Conservation (phyloP, 2,797 vertebrate species). For the Serranus cabrilla region DNA sequence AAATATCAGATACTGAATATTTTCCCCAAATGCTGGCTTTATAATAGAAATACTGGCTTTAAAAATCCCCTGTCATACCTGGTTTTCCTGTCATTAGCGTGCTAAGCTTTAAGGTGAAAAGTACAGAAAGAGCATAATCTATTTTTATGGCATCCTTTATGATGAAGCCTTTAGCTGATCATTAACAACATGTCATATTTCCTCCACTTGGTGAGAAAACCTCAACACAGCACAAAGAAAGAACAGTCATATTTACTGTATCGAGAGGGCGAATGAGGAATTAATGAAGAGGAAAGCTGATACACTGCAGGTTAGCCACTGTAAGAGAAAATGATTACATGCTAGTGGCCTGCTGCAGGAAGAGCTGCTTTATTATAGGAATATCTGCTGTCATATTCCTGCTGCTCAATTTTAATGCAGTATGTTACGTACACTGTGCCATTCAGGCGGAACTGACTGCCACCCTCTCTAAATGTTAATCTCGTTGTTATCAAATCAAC, state of each 20-base stretch:
- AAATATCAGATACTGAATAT: not conserved
- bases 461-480: conserved; percentile 80
- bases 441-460: conserved; percentile 54
- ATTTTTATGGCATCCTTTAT: conserved; percentile 8
- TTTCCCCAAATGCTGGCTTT: not conserved
- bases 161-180: conserved; percentile 6
- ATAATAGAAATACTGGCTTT: not conserved
- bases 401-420: conserved; percentile 63
- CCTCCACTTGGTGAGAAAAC: not conserved
- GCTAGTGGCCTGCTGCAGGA: conserved; percentile 29
- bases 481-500: conserved; percentile 75
- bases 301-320: conserved; percentile 10
- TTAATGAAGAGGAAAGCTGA: conserved; percentile 22
- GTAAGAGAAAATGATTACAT: conserved; percentile 44
- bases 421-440: conserved; percentile 42
- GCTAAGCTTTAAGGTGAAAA: not conserved
- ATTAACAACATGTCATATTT: conserved; percentile 11
- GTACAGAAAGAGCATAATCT: not conserved
- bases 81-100: not conserved
- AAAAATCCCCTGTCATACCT: not conserved
- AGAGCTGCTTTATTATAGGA: conserved; percentile 36
- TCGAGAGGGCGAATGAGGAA: not conserved
- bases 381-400: conserved; percentile 65
- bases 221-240: conserved; percentile 8
- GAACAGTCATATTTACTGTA: conserved; percentile 4